phyloP scores from a whole-genome alignment of 2,888 invertebrate genomes.

The Phrixothrix hirtus region DNA sequence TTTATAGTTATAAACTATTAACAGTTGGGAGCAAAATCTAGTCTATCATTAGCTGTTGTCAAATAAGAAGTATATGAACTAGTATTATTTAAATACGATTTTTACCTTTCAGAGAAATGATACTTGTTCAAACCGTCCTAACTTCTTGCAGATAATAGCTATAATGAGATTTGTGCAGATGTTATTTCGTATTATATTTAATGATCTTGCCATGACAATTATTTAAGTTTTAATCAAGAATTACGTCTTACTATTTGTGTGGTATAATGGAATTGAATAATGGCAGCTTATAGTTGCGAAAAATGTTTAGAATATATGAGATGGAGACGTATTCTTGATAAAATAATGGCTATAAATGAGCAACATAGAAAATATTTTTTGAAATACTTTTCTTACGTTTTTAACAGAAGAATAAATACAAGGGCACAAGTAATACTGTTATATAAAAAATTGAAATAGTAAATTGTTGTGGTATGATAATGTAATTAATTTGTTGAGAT shows the following conservation, averaged over 20 bases:
- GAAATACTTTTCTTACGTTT: conserved; percentile 32
- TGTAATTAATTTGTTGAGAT: conserved; percentile 47
- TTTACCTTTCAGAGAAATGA: conserved; percentile 37
- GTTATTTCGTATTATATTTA: conserved; percentile 32
- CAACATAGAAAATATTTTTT: conserved; percentile 37
- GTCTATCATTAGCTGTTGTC: conserved; percentile 51
- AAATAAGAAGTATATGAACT: conserved; percentile 51
- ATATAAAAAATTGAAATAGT: conserved; percentile 46
- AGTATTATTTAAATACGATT: conserved; percentile 47
- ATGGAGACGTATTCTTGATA: conserved; percentile 33
- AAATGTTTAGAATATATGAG: conserved; percentile 1
- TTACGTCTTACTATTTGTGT: conserved; percentile 21
- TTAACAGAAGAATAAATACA: conserved; percentile 48
- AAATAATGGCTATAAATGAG: conserved; percentile 33
- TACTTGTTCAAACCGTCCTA: conserved; percentile 54
- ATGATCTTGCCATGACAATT: conserved; percentile 51
- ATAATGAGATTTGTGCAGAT: conserved; percentile 42
- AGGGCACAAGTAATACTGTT: conserved; percentile 56
- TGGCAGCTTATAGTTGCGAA: conserved; percentile 17
- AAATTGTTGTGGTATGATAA: conserved; percentile 51
- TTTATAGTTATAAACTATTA: conserved; percentile 15
- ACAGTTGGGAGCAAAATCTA: conserved; percentile 53
- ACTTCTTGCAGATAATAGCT: conserved; percentile 47
- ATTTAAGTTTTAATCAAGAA: conserved; percentile 21
- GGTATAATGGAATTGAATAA: conserved; percentile 26